phyloP scores from a whole-genome alignment of 2,113 vertebrate species.

The Sakesphorus luctuosus region DNA sequence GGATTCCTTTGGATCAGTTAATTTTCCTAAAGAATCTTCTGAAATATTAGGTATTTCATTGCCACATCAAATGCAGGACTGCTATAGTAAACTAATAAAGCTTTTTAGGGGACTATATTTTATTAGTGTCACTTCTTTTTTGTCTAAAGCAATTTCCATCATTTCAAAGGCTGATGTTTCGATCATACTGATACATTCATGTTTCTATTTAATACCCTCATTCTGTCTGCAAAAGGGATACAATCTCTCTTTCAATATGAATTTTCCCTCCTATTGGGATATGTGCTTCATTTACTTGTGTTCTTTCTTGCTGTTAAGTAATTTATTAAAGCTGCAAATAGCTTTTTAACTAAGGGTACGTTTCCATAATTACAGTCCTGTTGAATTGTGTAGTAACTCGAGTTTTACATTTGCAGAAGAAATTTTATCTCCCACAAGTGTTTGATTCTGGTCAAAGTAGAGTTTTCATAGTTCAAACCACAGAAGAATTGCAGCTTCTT shows the following conservation, averaged over 20 bases:
- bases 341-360: not conserved
- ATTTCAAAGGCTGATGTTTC: not conserved
- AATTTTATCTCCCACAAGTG: not conserved
- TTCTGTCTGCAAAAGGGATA: not conserved
- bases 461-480: not conserved
- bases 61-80: not conserved
- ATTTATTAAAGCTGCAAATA: not conserved
- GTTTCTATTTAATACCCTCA: not conserved
- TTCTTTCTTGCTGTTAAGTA: not conserved
- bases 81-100: not conserved
- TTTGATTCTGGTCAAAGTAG: not conserved
- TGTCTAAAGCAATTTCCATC: not conserved
- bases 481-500: not conserved
- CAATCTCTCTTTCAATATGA: not conserved
- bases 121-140: not conserved
- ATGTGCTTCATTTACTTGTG: not conserved
- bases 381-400: not conserved
- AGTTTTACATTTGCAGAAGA: not conserved
- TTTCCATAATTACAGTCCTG: not conserved
- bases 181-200: not conserved
- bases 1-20: not conserved
- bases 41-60: not conserved
- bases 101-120: not conserved
- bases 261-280: rapidly evolving
- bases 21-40: not conserved